Evolutionary conservation across 2,113 vertebrate genomes (phyloP).

Genomic region (Edolisoma coerulescens): DNA sequence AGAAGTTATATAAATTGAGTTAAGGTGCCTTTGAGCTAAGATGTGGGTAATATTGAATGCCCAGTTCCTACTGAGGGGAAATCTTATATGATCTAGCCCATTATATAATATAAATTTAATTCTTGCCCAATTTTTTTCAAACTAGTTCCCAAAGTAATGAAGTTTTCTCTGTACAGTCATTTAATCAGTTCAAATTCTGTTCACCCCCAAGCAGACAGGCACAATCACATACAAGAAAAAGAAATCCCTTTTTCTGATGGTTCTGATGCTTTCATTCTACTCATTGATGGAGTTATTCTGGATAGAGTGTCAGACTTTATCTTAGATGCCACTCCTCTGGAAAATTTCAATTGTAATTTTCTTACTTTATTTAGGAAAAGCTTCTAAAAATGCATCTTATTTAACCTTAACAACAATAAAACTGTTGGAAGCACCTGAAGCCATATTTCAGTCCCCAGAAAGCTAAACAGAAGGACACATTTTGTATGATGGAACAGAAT

Average conservation of each 20-base stretch:
- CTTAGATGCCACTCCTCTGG: background rate
- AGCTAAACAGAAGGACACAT: background rate
- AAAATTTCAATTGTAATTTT: background rate
- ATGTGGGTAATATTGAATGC: background rate
- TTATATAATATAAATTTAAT: background rate
- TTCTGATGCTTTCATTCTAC: background rate
- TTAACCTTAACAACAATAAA: background rate
- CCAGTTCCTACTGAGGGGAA: background rate
- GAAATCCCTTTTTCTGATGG: background rate
- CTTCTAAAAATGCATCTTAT: background rate
- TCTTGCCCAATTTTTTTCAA: background rate
- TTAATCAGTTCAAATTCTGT: background rate
- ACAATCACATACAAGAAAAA: background rate
- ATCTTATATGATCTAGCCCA: background rate
- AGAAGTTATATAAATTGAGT: background rate
- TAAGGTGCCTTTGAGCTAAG: background rate
- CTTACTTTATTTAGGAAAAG: background rate
- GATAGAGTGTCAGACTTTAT: background rate
- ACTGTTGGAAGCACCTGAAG: background rate
- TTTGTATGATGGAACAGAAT: background rate
- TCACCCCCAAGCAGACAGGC: background rate
- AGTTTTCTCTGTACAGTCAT: background rate
- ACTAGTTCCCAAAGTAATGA: background rate
- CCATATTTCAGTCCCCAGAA: background rate
- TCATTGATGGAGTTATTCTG: background rate